Evolutionary conservation across 2,888 invertebrate species (phyloP).

Genomic region (Lithophane semibrunnea): DNA sequence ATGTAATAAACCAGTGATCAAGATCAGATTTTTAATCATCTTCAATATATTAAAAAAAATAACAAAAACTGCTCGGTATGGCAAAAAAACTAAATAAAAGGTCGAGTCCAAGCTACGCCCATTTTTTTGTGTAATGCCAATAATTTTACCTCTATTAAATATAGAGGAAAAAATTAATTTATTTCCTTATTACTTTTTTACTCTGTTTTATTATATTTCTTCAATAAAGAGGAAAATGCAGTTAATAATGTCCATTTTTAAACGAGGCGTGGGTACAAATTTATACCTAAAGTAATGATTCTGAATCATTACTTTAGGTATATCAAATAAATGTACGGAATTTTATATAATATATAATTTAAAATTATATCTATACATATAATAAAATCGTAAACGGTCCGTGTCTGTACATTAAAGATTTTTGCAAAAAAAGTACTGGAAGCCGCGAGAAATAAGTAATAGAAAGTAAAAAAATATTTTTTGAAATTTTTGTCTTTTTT

Average conservation of each 20-base stretch:
- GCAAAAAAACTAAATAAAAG: background rate
- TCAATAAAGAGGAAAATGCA: slow-evolving; percentile 1
- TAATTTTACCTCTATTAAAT: background rate
- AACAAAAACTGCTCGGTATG: background rate
- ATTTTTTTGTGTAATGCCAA: background rate
- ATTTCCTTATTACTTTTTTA: background rate
- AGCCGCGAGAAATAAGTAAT: too few species aligned
- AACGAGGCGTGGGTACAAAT: background rate
- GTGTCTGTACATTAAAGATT: too few species aligned
- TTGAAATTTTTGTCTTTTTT: too few species aligned
- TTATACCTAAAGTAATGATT: background rate
- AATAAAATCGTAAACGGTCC: too few species aligned
- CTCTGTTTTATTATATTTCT: background rate
- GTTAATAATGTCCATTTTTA: background rate
- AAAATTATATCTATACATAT: too few species aligned
- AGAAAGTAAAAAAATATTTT: too few species aligned
- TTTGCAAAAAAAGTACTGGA: too few species aligned
- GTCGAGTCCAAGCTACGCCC: background rate
- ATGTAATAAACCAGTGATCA: background rate
- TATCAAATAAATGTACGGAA: background rate
- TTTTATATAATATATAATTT: too few species aligned
- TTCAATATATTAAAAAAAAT: background rate
- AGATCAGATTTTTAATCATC: background rate
- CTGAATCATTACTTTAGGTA: too few species aligned
- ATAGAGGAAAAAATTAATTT: background rate